Evolutionary conservation across 2,888 invertebrate species (phyloP), one percentile per base, ranked within the genome.

Genomic region (Microplitis deprimator): DNA sequence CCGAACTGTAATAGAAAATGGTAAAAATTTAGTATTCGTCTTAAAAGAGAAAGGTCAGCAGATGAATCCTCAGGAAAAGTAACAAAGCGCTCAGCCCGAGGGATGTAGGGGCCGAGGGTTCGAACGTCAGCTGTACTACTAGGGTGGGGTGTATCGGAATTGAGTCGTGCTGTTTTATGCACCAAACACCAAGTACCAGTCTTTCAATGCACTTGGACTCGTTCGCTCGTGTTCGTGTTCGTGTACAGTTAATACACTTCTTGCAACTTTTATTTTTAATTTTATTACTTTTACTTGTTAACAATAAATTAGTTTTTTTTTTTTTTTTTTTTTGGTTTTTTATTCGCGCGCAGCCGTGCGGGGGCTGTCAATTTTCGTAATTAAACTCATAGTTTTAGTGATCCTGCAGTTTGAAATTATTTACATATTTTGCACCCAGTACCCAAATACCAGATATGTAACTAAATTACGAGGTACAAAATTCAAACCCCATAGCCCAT

Each of bases 151-250:
- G 80, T 80, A 83, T 82, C 79, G 81, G 83, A 85, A 83, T 76
- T 61, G 70, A 77, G 75, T 75, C 77, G 75, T 79, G 77, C 70
- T 59, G 50, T 50, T 50, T 50, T 13, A 50, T 50, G 50, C 50
- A 50, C 50, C 50, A 50, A 50, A 67, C 65, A 67, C 41, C 67
- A 76, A 76, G 79, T 75, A 82, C 75, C 84, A 87, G 87, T 87
- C 85, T 84, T 81, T 81, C 84, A 81, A 84, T 86, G 84, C 85
- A 85, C 84, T 84, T 84, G 85, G 85, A 80, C 81, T 81, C 80
- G 84, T 79, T 82, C 83, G 82, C 69, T 70, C 40, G 71, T 50
- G 60, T 70, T 80, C 75, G 77, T 76, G 77, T 39, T 62, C 62
- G 40, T 72, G 50, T 62, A 8, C 13, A 10, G 13, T 13, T 10